Evolutionary conservation across 2,888 invertebrate genomes (phyloP), one percentile per base, ranked within the genome.

Genomic region (Parnassius smintheus): DNA sequence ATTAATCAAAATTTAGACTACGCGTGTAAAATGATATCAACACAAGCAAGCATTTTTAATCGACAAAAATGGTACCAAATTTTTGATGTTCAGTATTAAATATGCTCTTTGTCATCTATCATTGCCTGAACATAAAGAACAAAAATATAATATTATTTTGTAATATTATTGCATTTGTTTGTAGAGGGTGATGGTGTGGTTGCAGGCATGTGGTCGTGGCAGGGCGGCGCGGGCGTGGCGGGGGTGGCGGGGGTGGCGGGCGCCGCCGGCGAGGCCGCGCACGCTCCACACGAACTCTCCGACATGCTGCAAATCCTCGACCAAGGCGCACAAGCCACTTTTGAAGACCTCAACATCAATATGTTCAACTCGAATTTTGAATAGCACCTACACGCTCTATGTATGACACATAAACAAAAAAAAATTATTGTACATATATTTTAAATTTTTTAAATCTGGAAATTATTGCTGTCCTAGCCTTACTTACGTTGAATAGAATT

Each of bases 281-380:
- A 94, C 62, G 94, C 94, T 51, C 94, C 95, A 50, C 93, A 92
- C 69, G 97, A 97, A 89, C 93, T 98, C 62, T 96, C 97, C 13
- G 98, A 98, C 78, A 97, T 98, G 97, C 92, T 98, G 75, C 97
- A 98, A 88, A 97, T 98, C 94, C 91, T 98, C 62, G 96, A 97
- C 87, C 96, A 96, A 82, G 94, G 95, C 11, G 49, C 49, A 75
- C 96, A 95, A 49, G 93, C 96, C 64, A 95, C 96, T 42, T 98
- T 98, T 83, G 97, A 97, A 83, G 98, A 98, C 85, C 93, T 98
- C 76, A 96, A 96, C 80, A 94, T 98, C 73, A 95, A 95, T 77
- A 98, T 98, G 97, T 98, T 98, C 85, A 97, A 96, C 82, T 95
- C 96, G 73, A 90, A 83, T 79, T 91, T 91, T 71, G 91, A 91